A percentile compares a stretch with the other conserved stretches of the same genome.
Conservation (phyloP, 2,888 invertebrate genomes). For the Xanthostigma xanthostigma region DNA sequence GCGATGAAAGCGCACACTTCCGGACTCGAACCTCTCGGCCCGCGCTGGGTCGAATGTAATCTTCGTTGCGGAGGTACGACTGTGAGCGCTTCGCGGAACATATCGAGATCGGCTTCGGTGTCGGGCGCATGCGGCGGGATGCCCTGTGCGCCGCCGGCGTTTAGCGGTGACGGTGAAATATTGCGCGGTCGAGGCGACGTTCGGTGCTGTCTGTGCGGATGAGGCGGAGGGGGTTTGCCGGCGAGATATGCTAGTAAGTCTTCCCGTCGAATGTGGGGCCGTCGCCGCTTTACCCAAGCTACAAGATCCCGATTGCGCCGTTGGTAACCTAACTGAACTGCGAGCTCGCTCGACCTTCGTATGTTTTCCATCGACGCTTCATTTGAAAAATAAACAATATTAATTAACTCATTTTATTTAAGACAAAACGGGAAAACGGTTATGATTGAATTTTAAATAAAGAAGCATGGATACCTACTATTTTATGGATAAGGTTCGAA, state of each 20-base stretch:
- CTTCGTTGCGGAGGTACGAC: not conserved
- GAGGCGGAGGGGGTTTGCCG: slow-evolving; percentile 39
- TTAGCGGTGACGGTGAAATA: slow-evolving; percentile 1
- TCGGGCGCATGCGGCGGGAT: not conserved
- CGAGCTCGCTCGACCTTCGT: slow-evolving; percentile 50
- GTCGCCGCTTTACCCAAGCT: slow-evolving; percentile 61
- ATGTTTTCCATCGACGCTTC: slow-evolving; percentile 36
- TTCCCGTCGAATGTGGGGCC: slow-evolving; percentile 54
- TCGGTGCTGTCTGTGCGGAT: not conserved
- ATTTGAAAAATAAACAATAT: not conserved
- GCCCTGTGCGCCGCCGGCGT: not conserved
- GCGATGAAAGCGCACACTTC: slow-evolving; percentile 5
- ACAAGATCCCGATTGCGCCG: slow-evolving; percentile 58
- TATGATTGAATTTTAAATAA: too few relatives aligned
- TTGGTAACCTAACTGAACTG: slow-evolving; percentile 56
- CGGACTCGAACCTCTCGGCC: not conserved
- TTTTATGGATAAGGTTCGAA: too few relatives aligned
- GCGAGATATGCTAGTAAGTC: slow-evolving; percentile 63
- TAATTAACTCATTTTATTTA: too few relatives aligned
- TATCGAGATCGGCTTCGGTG: slow-evolving; percentile 3
- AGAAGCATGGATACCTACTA: too few relatives aligned
- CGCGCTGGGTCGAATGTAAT: not conserved
- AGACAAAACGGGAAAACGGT: too few relatives aligned
- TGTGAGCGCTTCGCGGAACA: slow-evolving; percentile 5
- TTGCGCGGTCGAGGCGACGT: slow-evolving; percentile 2